Conservation (phyloP, 2,797 vertebrate species). For the Somateria mollissima region DNA sequence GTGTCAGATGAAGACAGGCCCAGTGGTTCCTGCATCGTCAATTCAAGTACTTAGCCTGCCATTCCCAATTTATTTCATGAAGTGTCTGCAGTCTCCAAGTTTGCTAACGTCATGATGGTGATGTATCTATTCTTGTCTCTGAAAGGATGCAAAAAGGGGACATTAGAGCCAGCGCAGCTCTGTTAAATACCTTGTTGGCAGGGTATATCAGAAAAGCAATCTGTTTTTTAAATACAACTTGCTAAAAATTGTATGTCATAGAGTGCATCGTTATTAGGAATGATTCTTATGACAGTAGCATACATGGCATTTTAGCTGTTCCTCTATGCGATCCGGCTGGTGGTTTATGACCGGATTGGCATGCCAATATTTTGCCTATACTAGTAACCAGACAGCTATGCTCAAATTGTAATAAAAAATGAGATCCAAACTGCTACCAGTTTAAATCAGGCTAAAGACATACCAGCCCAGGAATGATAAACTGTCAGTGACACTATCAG, state of each 20-base stretch:
- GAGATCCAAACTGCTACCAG: not conserved
- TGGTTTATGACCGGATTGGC: not conserved
- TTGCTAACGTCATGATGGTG: not conserved
- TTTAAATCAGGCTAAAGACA: not conserved
- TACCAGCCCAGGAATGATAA: not conserved
- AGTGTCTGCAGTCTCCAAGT: not conserved
- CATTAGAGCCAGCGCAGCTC: not conserved
- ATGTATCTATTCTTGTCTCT: constrained; percentile 5
- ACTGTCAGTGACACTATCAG: not conserved
- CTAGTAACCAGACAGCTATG: not conserved
- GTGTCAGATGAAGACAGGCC: not conserved
- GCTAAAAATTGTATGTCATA: not conserved
- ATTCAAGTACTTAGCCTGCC: not conserved
- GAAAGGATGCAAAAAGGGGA: not conserved
- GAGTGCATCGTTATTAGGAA: not conserved
- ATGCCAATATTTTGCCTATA: not conserved
- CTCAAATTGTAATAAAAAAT: not conserved
- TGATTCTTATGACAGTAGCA: not conserved
- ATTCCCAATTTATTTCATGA: constrained; percentile 30
- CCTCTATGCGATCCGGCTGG: not conserved
- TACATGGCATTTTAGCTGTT: not conserved
- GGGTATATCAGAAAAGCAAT: not conserved
- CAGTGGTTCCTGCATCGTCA: not conserved
- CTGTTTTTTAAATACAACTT: not conserved
- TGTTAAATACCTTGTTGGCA: not conserved